These are phyloP conservation scores for Diplolepis rosae DNA, from an alignment of 2,888 invertebrate species.

Conservation along the genomic window DNA sequence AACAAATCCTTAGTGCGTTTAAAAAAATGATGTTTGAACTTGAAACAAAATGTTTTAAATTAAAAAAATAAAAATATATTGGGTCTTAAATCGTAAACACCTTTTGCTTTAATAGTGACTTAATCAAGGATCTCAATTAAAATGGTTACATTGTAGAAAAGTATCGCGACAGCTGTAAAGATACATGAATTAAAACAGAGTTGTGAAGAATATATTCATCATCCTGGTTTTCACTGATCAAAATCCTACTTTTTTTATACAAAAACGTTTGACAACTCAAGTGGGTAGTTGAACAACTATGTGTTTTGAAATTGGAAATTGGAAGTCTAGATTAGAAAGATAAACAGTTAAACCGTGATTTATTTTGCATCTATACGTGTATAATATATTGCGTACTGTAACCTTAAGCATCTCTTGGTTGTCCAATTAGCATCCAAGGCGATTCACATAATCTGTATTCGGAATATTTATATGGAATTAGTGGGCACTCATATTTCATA, in stretches of 20 bases:
- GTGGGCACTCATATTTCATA: slow-evolving; percentile 70
- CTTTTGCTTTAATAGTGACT: not conserved
- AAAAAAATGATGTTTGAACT: too few relatives aligned
- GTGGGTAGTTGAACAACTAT: not conserved
- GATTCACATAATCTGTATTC: slow-evolving; percentile 74
- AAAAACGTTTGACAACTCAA: slow-evolving; percentile 5
- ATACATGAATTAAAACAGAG: slow-evolving; percentile 14
- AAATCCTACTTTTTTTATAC: not conserved
- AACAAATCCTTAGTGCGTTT: too few relatives aligned
- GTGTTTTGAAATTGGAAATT: not conserved
- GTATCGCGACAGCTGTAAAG: not conserved
- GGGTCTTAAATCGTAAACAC: not conserved
- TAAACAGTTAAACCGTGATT: not conserved
- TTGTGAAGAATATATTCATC: not conserved
- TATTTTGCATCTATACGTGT: not conserved
- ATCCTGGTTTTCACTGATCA: slow-evolving; percentile 17
- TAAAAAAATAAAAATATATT: not conserved
- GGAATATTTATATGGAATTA: slow-evolving; percentile 74
- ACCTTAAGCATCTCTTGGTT: slow-evolving; percentile 51
- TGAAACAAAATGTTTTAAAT: too few relatives aligned
- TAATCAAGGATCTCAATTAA: not conserved
- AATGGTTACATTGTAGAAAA: slow-evolving; percentile 3
- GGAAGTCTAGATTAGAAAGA: not conserved
- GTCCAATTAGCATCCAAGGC: slow-evolving; percentile 70
- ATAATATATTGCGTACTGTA: not conserved